These are phyloP conservation scores for Sylvietta virens DNA, from an alignment of 2,113 vertebrate genomes.

Conservation along the genomic window DNA sequence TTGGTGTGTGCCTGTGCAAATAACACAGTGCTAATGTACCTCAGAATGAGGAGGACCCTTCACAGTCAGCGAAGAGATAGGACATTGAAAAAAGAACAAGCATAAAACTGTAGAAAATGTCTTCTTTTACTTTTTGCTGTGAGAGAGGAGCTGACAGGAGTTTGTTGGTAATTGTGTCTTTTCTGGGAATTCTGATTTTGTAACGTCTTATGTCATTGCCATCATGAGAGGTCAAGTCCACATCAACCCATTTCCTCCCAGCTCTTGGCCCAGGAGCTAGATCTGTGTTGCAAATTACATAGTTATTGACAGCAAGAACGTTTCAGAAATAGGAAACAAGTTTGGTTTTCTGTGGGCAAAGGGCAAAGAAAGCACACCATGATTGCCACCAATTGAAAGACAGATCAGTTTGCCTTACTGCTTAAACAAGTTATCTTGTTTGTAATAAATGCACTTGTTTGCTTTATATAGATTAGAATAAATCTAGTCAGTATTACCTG, in stretches of 20 bases:
- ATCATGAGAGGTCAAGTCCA: not conserved
- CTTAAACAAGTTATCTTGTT: not conserved
- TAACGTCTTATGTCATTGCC: not conserved
- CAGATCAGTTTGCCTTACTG: not conserved
- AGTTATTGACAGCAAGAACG: not conserved
- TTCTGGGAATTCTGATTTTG: not conserved
- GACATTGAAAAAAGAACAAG: not conserved
- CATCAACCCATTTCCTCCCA: not conserved
- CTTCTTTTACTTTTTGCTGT: not conserved
- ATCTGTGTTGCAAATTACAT: not conserved
- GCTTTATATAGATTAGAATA: not conserved
- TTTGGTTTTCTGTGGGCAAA: not conserved
- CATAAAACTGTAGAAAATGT: not conserved
- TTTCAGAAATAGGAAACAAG: not conserved
- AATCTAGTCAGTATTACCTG: not conserved
- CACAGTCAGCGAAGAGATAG: not conserved
- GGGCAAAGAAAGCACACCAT: not conserved
- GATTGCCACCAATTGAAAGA: not conserved
- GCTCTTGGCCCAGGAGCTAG: not conserved
- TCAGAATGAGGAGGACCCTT: not conserved
- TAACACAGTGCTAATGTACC: not conserved
- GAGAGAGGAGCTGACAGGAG: not conserved
- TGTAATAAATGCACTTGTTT: not conserved
- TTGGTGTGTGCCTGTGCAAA: not conserved
- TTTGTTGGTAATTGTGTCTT: not conserved